These are phyloP conservation scores for Hoplodrina blanda DNA, from an alignment of 2,888 invertebrate genomes.

Conservation along the genomic window DNA sequence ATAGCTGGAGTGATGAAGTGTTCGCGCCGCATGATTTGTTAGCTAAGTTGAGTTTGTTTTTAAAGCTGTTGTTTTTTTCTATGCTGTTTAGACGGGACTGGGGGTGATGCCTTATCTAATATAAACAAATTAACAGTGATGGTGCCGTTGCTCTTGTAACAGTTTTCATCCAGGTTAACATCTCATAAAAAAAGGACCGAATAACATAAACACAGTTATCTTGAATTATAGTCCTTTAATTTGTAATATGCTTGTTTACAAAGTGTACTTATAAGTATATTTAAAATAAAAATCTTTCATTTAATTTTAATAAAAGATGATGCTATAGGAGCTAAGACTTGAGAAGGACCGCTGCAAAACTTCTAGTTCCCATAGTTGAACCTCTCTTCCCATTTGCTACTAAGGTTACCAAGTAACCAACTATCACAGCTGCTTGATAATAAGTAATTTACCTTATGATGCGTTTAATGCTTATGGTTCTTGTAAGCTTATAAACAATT, in stretches of 20 bases:
- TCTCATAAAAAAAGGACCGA: no score
- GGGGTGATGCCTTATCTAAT: not conserved
- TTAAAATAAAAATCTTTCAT: no score
- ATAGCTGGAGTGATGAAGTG: slow-evolving; percentile 61
- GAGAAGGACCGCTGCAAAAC: not conserved
- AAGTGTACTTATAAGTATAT: no score
- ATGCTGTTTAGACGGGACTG: not conserved
- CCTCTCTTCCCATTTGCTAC: not conserved
- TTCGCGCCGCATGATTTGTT: slow-evolving; percentile 54
- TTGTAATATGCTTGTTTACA: no score
- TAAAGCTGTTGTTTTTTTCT: slow-evolving; percentile 14
- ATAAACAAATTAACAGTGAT: no score
- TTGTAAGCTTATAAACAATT: slow-evolving; percentile 55
- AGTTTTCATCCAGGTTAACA: no score
- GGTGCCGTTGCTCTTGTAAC: no score
- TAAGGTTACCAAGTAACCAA: slow-evolving; percentile 6
- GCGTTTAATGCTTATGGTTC: slow-evolving; percentile 40
- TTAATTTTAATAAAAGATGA: not conserved
- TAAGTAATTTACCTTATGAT: slow-evolving; percentile 47
- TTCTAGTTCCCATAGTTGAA: not conserved
- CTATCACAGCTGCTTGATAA: slow-evolving; percentile 8
- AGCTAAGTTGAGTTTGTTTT: not conserved
- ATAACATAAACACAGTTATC: no score
- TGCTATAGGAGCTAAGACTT: not conserved
- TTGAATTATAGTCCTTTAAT: no score